Conservation (phyloP, 2,797 vertebrate species). For the Danio albolineatus region DNA sequence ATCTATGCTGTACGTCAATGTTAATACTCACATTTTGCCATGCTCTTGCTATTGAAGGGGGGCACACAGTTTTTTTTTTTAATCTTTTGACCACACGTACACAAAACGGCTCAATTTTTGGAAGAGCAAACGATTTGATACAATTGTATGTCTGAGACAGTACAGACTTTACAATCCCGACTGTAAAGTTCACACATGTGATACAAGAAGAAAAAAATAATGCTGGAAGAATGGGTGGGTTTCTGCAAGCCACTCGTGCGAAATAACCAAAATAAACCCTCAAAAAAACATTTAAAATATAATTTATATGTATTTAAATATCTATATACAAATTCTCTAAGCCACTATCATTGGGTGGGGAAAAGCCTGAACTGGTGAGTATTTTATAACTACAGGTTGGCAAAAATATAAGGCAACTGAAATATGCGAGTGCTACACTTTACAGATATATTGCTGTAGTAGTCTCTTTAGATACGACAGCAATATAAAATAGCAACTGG, state of each 20-base stretch:
- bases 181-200: constrained; percentile 64
- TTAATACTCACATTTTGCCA: constrained; percentile 43
- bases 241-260: constrained; percentile 71
- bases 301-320: constrained; percentile 85
- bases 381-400: constrained; percentile 64
- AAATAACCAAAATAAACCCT: constrained; percentile 79
- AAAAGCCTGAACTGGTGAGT: constrained; percentile 56
- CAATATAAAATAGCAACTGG: constrained; percentile 72
- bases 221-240: constrained; percentile 71
- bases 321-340: constrained; percentile 81
- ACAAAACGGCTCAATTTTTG: constrained; percentile 77
- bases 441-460: constrained; percentile 77
- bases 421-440: constrained; percentile 70
- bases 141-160: constrained; percentile 71
- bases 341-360: constrained; percentile 71
- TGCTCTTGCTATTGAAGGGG: constrained; percentile 55
- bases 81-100: constrained; percentile 78
- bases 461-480: constrained; percentile 73
- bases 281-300: constrained; percentile 85
- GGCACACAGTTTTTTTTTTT: constrained; percentile 67
- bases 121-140: constrained; percentile 73
- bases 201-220: constrained; percentile 75
- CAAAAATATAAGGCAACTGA: constrained; percentile 78
- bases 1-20: constrained; percentile 30
- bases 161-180: constrained; percentile 64